Evolutionary conservation across 2,888 invertebrate species (phyloP).

Genomic region (Theretra japonica): DNA sequence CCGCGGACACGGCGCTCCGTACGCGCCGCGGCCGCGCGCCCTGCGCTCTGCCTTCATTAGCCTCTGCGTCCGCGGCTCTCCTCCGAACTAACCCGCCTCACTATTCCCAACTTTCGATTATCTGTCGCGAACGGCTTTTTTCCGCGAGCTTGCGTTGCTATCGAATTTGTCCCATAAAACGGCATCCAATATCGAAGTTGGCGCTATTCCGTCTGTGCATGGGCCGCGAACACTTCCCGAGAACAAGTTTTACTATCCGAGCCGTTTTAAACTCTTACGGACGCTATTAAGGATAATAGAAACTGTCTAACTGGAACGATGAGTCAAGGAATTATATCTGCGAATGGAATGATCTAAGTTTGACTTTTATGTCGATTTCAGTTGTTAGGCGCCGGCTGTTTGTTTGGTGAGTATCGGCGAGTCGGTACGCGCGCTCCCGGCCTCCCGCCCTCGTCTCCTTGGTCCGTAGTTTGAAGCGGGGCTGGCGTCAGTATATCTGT

Average conservation of each 20-base stretch:
- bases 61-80: slow-evolving; percentile 61
- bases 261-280: slow-evolving; percentile 82
- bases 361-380: slow-evolving; percentile 69
- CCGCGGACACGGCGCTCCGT: slow-evolving; percentile 73
- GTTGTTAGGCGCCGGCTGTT: slow-evolving; percentile 48
- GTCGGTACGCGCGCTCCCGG: slow-evolving; percentile 40
- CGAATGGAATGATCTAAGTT: slow-evolving; percentile 77
- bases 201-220: slow-evolving; percentile 64
- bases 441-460: slow-evolving; percentile 29
- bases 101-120: slow-evolving; percentile 50
- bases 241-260: slow-evolving; percentile 78
- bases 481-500: slow-evolving; percentile 57
- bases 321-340: slow-evolving; percentile 77
- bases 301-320: slow-evolving; percentile 76
- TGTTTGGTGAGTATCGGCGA: slow-evolving; percentile 46
- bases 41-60: slow-evolving; percentile 66
- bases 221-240: slow-evolving; percentile 72
- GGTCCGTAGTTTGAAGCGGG: slow-evolving; percentile 14
- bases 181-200: slow-evolving; percentile 77
- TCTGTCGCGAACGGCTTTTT: slow-evolving; percentile 54
- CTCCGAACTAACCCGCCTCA: slow-evolving; percentile 55
- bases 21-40: slow-evolving; percentile 37
- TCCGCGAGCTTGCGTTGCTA: slow-evolving; percentile 47
- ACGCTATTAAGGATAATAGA: slow-evolving; percentile 83
- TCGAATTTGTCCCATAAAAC: slow-evolving; percentile 78